A percentile compares a stretch with the other conserved stretches of the same genome.
Conservation (phyloP, 2,888 invertebrate species). For the Drosophila austrosaltans region DNA sequence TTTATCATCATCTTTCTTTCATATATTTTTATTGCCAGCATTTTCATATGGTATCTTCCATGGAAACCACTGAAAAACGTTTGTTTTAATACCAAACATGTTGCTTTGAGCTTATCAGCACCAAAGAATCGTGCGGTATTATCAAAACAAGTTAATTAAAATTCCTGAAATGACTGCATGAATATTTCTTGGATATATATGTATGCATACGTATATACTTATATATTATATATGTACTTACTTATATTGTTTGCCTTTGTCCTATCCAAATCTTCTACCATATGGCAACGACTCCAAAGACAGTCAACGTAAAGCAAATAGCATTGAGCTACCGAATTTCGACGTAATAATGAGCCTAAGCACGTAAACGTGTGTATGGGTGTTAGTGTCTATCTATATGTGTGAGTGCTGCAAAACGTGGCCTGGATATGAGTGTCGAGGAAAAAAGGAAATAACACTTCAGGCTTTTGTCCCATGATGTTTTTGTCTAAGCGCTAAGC, state of each 20-base stretch:
- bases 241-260: slow-evolving; percentile 59
- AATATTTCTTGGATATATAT: slow-evolving; percentile 11
- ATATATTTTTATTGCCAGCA: not conserved
- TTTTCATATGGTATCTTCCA: not conserved
- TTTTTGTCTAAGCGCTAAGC: slow-evolving; percentile 70
- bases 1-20: not conserved
- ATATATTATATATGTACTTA: slow-evolving; percentile 45
- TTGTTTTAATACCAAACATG: slow-evolving; percentile 32
- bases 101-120: slow-evolving; percentile 22
- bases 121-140: slow-evolving; percentile 25
- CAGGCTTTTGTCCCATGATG: slow-evolving; percentile 64
- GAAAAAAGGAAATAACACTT: slow-evolving; percentile 67
- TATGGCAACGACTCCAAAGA: slow-evolving; percentile 44
- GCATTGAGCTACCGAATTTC: slow-evolving; percentile 35
- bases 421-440: slow-evolving; percentile 64
- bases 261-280: slow-evolving; percentile 48
- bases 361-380: slow-evolving; percentile 27
- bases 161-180: slow-evolving; percentile 65
- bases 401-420: slow-evolving; percentile 50
- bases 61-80: slow-evolving; percentile 5
- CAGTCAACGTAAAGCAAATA: slow-evolving; percentile 57
- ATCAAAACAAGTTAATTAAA: slow-evolving; percentile 74
- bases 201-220: slow-evolving; percentile 11
- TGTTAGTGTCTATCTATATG: slow-evolving; percentile 8
- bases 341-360: slow-evolving; percentile 65